Base-by-base conservation (phyloP, 1,140 invertebrate genomes). In the Bombus haemorrhoidalis region DNA sequence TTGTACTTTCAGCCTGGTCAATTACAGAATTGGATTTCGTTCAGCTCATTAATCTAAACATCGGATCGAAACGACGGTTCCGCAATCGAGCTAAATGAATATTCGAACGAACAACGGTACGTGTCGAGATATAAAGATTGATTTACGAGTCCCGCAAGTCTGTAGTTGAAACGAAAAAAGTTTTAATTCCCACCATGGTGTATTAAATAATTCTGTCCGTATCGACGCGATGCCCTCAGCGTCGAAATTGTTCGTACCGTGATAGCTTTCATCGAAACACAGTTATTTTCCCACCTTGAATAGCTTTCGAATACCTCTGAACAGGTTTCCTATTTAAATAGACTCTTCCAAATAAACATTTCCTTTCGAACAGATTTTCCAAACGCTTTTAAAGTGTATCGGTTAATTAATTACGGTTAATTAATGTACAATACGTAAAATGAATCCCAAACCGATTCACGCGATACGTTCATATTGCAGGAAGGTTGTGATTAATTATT, bases 111-210 rank as follows among this genome's bases (percentile, higher is more conserved):
- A 43, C 66, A 37, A 32, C 34, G 39, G 12, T 68, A 43, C 73
- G 66, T 47, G 74, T 41, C 64, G 37, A 79, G 66, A 53, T 74
- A 75, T 81, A 85, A 85, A 85, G 90, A 91, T 91, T 91, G 90
- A 91, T 91, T 91, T 91, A 91, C 59, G 62, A 79, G 32, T 43
- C 66, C 53, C 72, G 69, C 83, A 59, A n/a, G 59, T 39, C 81
- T 32, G 78, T 22, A 32, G n/a, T 15, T 34, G 41, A 18, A 43
- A 47, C 34, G 69, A 53, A 69, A 34, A 91, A 91, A 91, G 80
- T 91, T 89, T 91, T 88, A 91, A 91, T 91, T 91, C 88, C 77
- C 76, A n/a, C 41, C 69, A 68, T 71, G 73, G 62, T 82, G 72
- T 85, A 82, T 87, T 85, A 85, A 85, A 81, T 75, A 81, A 81